Evolutionary conservation across 1,140 invertebrate species (phyloP), one percentile per base, ranked within the genome.

Genomic region (Bilobella aurantiaca): DNA sequence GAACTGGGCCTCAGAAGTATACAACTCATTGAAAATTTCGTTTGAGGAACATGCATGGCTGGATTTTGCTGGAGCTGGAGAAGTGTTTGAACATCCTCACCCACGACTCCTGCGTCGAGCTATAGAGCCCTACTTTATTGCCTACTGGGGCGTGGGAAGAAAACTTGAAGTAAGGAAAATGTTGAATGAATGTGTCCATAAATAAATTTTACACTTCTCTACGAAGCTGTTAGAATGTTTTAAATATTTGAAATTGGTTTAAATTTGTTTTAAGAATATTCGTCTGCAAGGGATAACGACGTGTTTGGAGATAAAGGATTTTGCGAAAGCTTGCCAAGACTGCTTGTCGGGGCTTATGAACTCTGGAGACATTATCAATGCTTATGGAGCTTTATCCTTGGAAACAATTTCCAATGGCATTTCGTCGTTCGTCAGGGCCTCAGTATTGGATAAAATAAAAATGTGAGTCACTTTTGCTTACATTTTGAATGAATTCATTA

Each of bases 361-460:
- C 37, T 46, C 53, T 3, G 14, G 49, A 8, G 5, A n/a, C 25
- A 18, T 69, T 16, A 58, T 59, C n/a, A 64, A 47, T 8, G 58
- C 67, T 27, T 72, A 63, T 62, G 70, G 70, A 8, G 68, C 70
- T 30, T 61, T 72, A 3, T 72, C 67, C 1, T 53, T 72, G n/a
- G 70, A 72, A 5, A 62, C 65, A 2, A 59, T 72, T 16, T 58
- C 16, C 8, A 69, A 72, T 66, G 67, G 65, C 5, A 23, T 56
- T 32, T 63, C 66, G 32, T 61, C 70, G 5, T 64, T 64, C 8
- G 62, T 66, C 30, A 65, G 65, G 32, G 49, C 56, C 8, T 49
- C 29, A 16, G 30, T 27, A 31, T 29, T 62, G 29, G 23, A 64
- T 23, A 63, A 37, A 65, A 31, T 68, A 1, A 71, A 71, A 67